Base-by-base conservation (phyloP, 2,113 vertebrate genomes). In the Phaethon lepturus region DNA sequence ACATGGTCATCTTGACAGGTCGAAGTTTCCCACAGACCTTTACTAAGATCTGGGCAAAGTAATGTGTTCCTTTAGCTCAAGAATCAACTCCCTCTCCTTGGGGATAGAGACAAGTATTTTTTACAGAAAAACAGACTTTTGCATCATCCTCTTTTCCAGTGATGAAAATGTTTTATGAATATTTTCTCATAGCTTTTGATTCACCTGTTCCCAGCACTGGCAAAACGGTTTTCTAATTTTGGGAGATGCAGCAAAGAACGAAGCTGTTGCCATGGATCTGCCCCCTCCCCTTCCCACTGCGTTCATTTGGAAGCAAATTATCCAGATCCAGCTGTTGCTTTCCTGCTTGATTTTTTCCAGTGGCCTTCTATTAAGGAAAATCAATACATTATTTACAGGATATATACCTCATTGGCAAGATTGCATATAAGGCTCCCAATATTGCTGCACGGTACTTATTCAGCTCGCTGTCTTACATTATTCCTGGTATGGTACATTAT, bases 241-340 rank as follows among this genome's bases (percentile, higher is more conserved):
- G 86, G 72, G 64, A 93, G 7, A n/a, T 14, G 33, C 63, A 53
- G 47, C 17, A 25, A 35, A 68, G 55, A 88, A 92, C 74, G 50
- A 68, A 78, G 35, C 76, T 93, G 91, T 96, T 96, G 90, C 88
- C 77, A 85, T 90, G 90, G 93, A 85, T 93, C 24, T 10, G 18
- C 8, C 20, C 23, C 29, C 16, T 23, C 17, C 33, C 38, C 17
- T 93, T 91, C 50, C 20, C 16, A 59, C 31, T 74, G 28, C 20
- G n/a, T 55, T 95, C 59, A 50, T 77, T 84, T 88, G 75, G 59
- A 88, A 88, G 40, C 23, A 84, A 63, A 63, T 67, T 86, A 88
- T 80, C 79, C 29, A 80, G 11, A 76, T 86, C 81, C 73, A 93
- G 90, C 52, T 77, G 50, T 86, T 71, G 29, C 20, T 93, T 88